Evolutionary conservation across 2,888 invertebrate genomes (phyloP).

Genomic region (Cryptophagus acutangulus): DNA sequence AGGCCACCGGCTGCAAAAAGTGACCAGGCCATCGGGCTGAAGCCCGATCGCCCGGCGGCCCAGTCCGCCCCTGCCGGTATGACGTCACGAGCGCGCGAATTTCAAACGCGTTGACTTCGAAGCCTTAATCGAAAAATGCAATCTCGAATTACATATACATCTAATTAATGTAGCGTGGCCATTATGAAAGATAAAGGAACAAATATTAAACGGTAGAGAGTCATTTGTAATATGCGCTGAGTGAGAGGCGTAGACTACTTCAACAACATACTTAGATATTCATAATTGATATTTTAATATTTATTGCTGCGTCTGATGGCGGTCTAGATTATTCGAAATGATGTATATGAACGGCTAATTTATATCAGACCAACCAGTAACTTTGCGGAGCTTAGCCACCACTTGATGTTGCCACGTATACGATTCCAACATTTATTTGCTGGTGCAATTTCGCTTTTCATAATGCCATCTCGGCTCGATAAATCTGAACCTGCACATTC

Average conservation of each 20-base stretch:
- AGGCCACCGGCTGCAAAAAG: too few species aligned
- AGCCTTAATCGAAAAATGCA: too few species aligned
- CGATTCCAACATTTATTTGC: background rate
- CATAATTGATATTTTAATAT: slow-evolving; percentile 46
- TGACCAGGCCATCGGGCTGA: too few species aligned
- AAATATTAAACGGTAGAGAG: slow-evolving; percentile 6
- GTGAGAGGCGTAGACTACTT: slow-evolving; percentile 36
- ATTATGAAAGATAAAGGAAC: slow-evolving; percentile 1
- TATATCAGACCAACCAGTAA: slow-evolving; percentile 13
- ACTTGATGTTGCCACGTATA: background rate
- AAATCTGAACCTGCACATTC: slow-evolving; percentile 31
- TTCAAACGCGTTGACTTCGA: too few species aligned
- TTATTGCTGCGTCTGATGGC: slow-evolving; percentile 36
- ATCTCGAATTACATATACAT: too few species aligned
- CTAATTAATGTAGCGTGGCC: slow-evolving; percentile 6
- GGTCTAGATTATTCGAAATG: slow-evolving; percentile 33
- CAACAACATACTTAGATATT: slow-evolving; percentile 43
- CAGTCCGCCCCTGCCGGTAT: too few species aligned
- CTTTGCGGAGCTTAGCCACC: background rate
- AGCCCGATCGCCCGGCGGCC: too few species aligned
- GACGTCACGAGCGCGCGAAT: too few species aligned
- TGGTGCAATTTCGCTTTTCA: slow-evolving; percentile 2
- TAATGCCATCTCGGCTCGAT: slow-evolving; percentile 17
- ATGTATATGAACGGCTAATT: slow-evolving; percentile 27
- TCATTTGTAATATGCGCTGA: slow-evolving; percentile 15